Percentiles rank a stretch among this genome's conserved stretches.
Conservation (phyloP, 2,888 invertebrate genomes). For the Drosophila falleni region DNA sequence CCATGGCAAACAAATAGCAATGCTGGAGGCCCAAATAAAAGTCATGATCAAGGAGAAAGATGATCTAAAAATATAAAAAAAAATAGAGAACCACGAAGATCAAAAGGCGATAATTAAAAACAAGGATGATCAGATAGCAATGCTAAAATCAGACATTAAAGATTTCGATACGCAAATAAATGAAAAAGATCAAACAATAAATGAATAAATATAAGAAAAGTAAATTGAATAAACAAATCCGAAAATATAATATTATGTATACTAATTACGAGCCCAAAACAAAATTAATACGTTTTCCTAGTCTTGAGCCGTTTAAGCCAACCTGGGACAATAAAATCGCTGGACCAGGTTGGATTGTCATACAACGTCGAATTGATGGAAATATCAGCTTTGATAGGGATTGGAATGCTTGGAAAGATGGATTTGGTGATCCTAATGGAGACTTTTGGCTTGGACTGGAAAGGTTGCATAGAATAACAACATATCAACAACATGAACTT, state of each 20-base stretch:
- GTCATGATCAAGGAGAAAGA: not conserved
- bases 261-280: too few species aligned
- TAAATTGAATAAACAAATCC: too few species aligned
- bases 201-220: too few species aligned
- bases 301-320: not conserved
- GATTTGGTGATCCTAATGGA: not conserved
- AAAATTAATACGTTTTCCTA: not conserved
- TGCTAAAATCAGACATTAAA: too few species aligned
- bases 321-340: not conserved
- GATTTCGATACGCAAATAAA: too few species aligned
- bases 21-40: not conserved
- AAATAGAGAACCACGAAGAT: too few species aligned
- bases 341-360: not conserved
- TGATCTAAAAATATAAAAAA: too few species aligned
- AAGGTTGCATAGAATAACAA: not conserved
- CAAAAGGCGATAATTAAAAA: too few species aligned
- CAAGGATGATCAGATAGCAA: too few species aligned
- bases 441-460: constrained; percentile 4
- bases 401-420: not conserved
- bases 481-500: not conserved
- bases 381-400: not conserved
- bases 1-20: not conserved
- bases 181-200: too few species aligned
- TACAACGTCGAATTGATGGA: not conserved
- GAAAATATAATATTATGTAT: too few species aligned